Evolutionary conservation across 2,113 vertebrate genomes (phyloP), one percentile per base, ranked within the genome.

Genomic region (Hymenochirus boettgeri): DNA sequence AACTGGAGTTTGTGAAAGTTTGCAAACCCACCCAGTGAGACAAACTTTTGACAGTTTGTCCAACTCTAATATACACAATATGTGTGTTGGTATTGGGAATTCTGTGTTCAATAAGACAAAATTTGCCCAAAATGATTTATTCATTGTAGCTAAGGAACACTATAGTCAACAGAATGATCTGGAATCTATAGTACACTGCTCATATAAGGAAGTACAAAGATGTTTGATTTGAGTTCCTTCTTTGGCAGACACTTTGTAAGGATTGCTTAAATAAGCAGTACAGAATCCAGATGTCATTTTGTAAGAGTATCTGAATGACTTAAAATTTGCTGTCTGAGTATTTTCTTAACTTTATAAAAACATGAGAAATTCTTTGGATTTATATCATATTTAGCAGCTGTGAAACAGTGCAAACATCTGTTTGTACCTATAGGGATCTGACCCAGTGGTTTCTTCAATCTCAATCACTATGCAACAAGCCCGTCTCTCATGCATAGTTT

Each of bases 311-410:
- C 83, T 81, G 85, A 88, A 86, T 84, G 79, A 85, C 83, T 83
- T 85, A 85, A 69, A 90, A 87, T 85, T 85, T 87, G 86, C 88
- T 90, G 83, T 87, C 85, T 89, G 84, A 84, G 82, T 83, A 73
- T 67, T 87, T 74, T 73, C 61, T 55, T 72, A 69, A 62, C 82
- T 86, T 85, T 84, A 81, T 85, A 85, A 88, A 87, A 89, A 86
- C 86, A 90, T 76, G 84, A 85, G 85, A 85, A 89, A 91, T 90
- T 88, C 84, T 87, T 90, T 87, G 87, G 83, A 91, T 91, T 92
- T 91, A 89, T 90, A 89, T 92, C 85, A 88, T 88, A 88, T 89
- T 91, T 88, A 84, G 83, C 86, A 84, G 82, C 87, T 89, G 81
- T 81, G 82, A 85, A 87, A 88, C 86, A 83, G 81, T 71, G 80